Evolutionary conservation across 2,888 invertebrate species (phyloP).

Genomic region (Athrips mouffetella): DNA sequence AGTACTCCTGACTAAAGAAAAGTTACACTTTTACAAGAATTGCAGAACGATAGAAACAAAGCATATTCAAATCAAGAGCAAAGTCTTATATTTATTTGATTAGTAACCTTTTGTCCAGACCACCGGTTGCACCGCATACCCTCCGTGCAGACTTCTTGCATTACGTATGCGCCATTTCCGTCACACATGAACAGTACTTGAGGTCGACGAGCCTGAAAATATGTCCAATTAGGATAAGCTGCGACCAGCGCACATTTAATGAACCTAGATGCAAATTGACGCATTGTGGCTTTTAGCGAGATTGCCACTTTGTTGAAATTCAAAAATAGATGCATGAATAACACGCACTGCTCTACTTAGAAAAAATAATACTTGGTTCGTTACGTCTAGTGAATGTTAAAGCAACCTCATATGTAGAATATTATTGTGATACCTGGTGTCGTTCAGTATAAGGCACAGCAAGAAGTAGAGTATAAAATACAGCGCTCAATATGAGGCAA

Average conservation of each 20-base stretch:
- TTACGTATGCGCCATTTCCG: constrained; percentile 82
- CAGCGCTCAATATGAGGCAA: constrained; percentile 81
- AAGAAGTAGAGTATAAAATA: constrained; percentile 83
- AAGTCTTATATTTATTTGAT: neutral
- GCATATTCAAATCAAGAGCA: neutral
- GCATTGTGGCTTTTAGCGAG: neutral
- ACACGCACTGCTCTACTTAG: neutral
- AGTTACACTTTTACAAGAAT: neutral
- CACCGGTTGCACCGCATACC: constrained; percentile 83
- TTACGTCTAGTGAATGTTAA: no score
- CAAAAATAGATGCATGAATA: neutral
- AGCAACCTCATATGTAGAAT: no score
- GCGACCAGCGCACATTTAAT: neutral
- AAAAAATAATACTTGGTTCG: neutral
- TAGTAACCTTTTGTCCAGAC: constrained; percentile 73
- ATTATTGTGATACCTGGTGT: constrained; percentile 60
- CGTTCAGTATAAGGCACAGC: constrained; percentile 82
- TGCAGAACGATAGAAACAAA: neutral
- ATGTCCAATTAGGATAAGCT: neutral
- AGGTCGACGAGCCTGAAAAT: constrained; percentile 75
- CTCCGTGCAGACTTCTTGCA: constrained; percentile 85
- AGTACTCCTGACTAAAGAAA: constrained; percentile 77
- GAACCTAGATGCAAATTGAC: neutral
- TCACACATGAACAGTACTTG: constrained; percentile 85
- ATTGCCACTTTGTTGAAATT: neutral